These are phyloP conservation scores for Merluccius polli DNA, from an alignment of 2,797 vertebrate genomes.

Conservation along the genomic window DNA sequence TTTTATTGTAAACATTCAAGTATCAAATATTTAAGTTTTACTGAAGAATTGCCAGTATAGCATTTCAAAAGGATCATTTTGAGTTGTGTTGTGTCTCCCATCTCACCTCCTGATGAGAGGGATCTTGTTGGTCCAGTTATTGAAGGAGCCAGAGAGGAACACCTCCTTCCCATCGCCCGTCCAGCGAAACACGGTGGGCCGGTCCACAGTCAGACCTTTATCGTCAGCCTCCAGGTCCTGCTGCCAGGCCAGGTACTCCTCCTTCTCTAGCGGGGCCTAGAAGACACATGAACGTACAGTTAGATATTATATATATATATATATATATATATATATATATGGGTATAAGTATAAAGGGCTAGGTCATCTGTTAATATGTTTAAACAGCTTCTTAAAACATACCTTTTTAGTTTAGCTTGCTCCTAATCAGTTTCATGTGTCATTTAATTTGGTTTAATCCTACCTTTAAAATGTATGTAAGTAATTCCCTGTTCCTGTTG, in stretches of 20 bases:
- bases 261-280: conserved; percentile 87
- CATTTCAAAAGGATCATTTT: neutral
- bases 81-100: neutral
- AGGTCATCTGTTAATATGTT: no score
- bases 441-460: no score
- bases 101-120: conserved; percentile 89
- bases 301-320: neutral
- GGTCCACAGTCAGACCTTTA: conserved; percentile 80
- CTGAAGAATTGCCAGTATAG: neutral
- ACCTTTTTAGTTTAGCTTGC: no score
- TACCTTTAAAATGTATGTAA: no score
- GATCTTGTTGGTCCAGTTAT: conserved; percentile 94
- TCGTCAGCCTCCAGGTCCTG: conserved; percentile 89
- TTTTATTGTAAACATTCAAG: neutral
- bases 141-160: conserved; percentile 93
- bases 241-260: conserved; percentile 92
- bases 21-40: neutral
- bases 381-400: no score
- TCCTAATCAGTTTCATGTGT: no score
- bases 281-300: neutral
- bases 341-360: no score
- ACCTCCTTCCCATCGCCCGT: conserved; percentile 93
- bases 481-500: no score
- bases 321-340: no score
- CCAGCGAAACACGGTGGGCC: conserved; percentile 96